Percentiles rank a stretch among this genome's conserved stretches.
phyloP scores from a whole-genome alignment of 2,888 invertebrate species.

The Phaonia tiefii region DNA sequence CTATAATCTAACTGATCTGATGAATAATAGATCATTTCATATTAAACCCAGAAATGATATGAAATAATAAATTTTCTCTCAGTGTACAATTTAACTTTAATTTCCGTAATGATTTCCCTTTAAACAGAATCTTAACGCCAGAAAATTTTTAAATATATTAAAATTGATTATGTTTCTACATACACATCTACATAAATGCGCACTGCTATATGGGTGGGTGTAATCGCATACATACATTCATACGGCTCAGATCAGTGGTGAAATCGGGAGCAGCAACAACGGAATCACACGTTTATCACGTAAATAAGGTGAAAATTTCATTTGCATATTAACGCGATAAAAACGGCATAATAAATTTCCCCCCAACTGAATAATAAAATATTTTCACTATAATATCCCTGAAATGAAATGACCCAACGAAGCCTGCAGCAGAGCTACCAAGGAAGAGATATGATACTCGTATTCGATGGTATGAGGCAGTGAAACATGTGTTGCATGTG shows the following conservation, averaged over 20 bases:
- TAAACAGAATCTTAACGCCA: neutral
- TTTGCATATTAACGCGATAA: conserved; percentile 56
- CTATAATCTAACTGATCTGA: no score
- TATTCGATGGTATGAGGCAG: no score
- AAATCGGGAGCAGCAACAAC: conserved; percentile 14
- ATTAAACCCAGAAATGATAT: no score
- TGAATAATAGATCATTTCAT: no score
- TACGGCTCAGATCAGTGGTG: neutral
- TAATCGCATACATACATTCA: neutral
- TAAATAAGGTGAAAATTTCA: conserved; percentile 56
- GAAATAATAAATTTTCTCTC: no score
- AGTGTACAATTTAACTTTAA: conserved; percentile 10
- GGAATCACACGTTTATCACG: conserved; percentile 38
- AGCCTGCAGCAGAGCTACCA: no score
- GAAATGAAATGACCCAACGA: neutral
- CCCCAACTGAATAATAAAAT: conserved; percentile 28
- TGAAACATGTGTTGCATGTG: no score
- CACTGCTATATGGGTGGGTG: neutral
- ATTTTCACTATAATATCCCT: conserved; percentile 5
- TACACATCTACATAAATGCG: neutral
- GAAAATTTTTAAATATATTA: conserved; percentile 30
- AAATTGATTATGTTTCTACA: conserved; percentile 43
- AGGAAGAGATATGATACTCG: no score
- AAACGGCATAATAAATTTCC: conserved; percentile 45
- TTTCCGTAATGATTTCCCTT: conserved; percentile 1